Evolutionary conservation across 1,140 invertebrate genomes (phyloP).

Genomic region (Eupristina koningsbergeri): DNA sequence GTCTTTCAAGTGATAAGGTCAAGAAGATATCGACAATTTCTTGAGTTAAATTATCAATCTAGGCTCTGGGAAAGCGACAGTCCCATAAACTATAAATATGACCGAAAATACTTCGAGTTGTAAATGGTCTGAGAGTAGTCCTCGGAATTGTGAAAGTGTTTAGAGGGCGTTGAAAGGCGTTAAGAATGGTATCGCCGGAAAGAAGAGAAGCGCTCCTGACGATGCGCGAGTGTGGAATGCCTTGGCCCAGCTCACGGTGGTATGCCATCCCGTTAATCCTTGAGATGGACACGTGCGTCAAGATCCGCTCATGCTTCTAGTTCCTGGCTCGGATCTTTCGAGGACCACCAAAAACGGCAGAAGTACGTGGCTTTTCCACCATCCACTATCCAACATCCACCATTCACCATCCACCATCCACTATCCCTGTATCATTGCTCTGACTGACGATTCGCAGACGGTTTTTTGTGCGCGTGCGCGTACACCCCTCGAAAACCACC

Average conservation of each 20-base stretch:
- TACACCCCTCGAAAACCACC: constrained; percentile 21
- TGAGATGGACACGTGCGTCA: background rate
- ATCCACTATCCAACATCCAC: constrained; percentile 55
- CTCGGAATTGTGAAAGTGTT: constrained; percentile 24
- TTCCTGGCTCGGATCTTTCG: background rate
- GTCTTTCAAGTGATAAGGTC: too few species aligned
- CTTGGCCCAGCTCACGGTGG: constrained; percentile 24
- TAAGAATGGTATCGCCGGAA: too few species aligned
- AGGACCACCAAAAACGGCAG: constrained; percentile 43
- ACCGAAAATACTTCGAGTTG: background rate
- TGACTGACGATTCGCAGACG: constrained; percentile 61
- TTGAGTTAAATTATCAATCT: too few species aligned
- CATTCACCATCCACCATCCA: constrained; percentile 53
- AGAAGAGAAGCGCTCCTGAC: background rate
- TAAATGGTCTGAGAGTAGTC: background rate
- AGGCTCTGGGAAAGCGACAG: too few species aligned
- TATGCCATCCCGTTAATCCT: constrained; percentile 59
- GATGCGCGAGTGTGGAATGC: constrained; percentile 50
- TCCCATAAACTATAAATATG: background rate
- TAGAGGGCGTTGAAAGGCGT: background rate
- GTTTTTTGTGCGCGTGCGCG: constrained; percentile 39
- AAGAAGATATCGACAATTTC: too few species aligned
- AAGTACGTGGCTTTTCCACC: constrained; percentile 62
- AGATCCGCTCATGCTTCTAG: background rate
- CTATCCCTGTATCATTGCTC: constrained; percentile 62